Evolutionary conservation across 2,113 vertebrate species (phyloP).

Genomic region (Dromiciops gliroides): DNA sequence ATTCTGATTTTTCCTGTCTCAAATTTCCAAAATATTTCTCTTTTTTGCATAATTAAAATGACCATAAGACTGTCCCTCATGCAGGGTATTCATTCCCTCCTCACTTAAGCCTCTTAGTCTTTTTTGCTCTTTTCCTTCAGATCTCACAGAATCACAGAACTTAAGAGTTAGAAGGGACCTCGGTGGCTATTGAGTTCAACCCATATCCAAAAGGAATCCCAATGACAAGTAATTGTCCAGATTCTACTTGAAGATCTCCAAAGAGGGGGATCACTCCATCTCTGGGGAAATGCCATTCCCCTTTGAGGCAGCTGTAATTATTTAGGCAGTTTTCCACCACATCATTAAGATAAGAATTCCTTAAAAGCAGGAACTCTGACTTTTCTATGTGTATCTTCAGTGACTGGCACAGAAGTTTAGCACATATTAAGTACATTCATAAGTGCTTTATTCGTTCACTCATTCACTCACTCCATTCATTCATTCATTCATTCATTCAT

Average conservation of each 20-base stretch:
- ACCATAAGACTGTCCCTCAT: not conserved
- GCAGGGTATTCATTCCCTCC: not conserved
- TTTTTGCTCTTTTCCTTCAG: not conserved
- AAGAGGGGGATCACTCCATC: not conserved
- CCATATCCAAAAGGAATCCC: not conserved
- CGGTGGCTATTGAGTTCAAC: not conserved
- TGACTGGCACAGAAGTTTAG: not conserved
- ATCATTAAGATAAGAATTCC: not conserved
- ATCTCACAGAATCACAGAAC: not conserved
- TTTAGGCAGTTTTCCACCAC: not conserved
- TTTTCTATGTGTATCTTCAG: not conserved
- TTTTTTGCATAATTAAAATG: conserved; percentile 24
- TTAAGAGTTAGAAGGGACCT: not conserved
- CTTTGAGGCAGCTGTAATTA: not conserved
- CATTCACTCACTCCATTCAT: not conserved
- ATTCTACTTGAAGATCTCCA: not conserved
- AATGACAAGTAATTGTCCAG: not conserved
- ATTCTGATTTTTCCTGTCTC: conserved; percentile 42
- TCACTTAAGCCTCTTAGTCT: not conserved
- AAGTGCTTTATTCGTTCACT: too few relatives aligned
- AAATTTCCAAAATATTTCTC: conserved; percentile 51
- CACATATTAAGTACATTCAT: not conserved
- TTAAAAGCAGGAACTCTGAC: not conserved
- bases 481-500: not conserved
- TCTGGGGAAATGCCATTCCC: not conserved